Conservation (phyloP, 2,797 vertebrate species). For the Rachycentron canadum region DNA sequence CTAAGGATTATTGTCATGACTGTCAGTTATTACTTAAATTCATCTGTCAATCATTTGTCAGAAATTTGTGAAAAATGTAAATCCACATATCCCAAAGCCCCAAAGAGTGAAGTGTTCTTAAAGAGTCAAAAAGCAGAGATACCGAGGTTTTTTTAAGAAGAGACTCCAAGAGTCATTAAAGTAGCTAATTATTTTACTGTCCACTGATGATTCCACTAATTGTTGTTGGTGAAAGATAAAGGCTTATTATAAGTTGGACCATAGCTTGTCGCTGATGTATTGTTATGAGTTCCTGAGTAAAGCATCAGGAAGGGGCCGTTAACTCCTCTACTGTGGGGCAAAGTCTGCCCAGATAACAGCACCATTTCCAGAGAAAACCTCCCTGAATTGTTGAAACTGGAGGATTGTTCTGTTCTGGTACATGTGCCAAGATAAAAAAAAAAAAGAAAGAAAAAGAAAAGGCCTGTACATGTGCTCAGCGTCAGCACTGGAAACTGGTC, state of each 20-base stretch:
- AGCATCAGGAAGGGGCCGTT: conserved; percentile 16
- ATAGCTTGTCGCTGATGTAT: neutral
- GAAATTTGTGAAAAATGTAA: too few relatives aligned
- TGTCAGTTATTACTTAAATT: neutral
- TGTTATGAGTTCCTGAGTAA: neutral
- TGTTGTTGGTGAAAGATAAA: neutral
- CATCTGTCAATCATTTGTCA: neutral
- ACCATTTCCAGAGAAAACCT: conserved; percentile 36
- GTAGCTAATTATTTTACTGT: neutral
- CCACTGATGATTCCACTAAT: neutral
- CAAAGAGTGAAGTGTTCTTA: too few relatives aligned
- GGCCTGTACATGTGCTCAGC: conserved; percentile 10
- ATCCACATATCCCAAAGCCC: too few relatives aligned
- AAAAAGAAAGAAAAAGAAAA: too few relatives aligned
- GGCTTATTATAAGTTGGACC: neutral
- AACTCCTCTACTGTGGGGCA: conserved; percentile 15
- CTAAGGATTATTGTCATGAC: neutral
- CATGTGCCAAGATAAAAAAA: conserved; percentile 5
- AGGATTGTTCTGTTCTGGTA: conserved; percentile 24
- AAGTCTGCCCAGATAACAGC: conserved; percentile 51
- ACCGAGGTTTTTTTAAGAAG: too few relatives aligned
- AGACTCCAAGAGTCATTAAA: neutral
- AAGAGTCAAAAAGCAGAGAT: too few relatives aligned
- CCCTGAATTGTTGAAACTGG: conserved; percentile 23
- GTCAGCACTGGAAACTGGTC: conserved; percentile 54